Evolutionary conservation across 2,888 invertebrate species (phyloP).

Genomic region (Diachrysia chrysitis): DNA sequence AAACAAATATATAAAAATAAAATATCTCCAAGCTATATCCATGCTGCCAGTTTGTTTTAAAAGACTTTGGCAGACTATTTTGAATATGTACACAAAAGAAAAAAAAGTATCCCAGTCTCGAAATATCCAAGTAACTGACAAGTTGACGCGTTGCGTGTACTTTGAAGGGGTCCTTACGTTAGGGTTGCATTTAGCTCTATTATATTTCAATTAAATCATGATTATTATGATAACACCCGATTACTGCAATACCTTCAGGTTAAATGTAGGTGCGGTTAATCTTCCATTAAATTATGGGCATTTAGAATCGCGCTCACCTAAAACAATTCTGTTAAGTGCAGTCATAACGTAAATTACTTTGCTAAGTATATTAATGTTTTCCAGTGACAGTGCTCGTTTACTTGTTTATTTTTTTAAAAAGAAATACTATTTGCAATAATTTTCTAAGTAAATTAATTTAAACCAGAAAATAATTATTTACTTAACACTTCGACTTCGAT

Average conservation of each 20-base stretch:
- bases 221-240: constrained; percentile 66
- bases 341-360: constrained; percentile 51
- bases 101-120: constrained; percentile 25
- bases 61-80: constrained; percentile 8
- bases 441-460: neutral
- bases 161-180: constrained; percentile 64
- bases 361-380: constrained; percentile 45
- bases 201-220: constrained; percentile 77
- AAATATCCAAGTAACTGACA: constrained; percentile 48
- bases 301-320: constrained; percentile 54
- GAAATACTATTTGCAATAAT: neutral
- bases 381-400: constrained; percentile 5
- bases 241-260: constrained; percentile 65
- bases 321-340: constrained; percentile 64
- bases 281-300: constrained; percentile 60
- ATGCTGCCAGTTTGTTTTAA: neutral
- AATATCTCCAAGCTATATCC: no score
- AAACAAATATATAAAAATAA: no score
- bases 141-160: constrained; percentile 73
- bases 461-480: neutral
- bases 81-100: constrained; percentile 27
- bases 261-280: constrained; percentile 61
- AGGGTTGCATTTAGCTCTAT: constrained; percentile 73
- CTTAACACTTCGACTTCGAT: no score
- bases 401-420: constrained; percentile 4